Evolutionary conservation across 2,888 invertebrate species (phyloP).

Genomic region (Eilema sororculum): DNA sequence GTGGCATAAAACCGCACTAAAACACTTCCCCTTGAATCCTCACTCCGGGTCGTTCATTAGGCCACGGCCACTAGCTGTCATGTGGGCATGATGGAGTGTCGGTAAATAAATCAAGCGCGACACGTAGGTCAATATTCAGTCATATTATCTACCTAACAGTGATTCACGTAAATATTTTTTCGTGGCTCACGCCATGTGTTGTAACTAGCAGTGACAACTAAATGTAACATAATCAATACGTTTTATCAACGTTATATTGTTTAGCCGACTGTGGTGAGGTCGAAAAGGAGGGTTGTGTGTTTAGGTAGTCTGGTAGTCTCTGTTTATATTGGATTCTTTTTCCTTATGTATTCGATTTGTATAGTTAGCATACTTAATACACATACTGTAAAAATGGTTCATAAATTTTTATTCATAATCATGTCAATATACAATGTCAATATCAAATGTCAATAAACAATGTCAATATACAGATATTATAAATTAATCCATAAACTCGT

Average conservation of each 20-base stretch:
- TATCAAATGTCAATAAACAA: too few species aligned
- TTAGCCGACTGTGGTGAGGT: background rate
- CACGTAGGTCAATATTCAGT: constrained; percentile 14
- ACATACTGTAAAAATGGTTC: too few species aligned
- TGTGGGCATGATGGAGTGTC: constrained; percentile 7
- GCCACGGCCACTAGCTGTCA: background rate
- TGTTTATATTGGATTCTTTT: too few species aligned
- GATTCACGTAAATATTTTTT: constrained; percentile 13
- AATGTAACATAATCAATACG: background rate
- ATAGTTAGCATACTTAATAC: too few species aligned
- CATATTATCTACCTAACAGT: constrained; percentile 7
- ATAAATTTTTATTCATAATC: too few species aligned
- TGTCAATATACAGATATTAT: too few species aligned
- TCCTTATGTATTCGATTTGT: too few species aligned
- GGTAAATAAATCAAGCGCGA: constrained; percentile 13
- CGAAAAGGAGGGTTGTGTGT: background rate
- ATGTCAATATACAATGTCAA: too few species aligned
- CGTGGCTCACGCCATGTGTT: constrained; percentile 11
- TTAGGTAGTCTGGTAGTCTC: too few species aligned
- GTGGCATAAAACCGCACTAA: too few species aligned
- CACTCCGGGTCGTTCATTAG: constrained; percentile 2
- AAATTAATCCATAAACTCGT: too few species aligned
- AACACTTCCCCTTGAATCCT: background rate
- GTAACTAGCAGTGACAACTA: constrained; percentile 6
- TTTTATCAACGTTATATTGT: background rate